phyloP scores from a whole-genome alignment of 2,113 vertebrate species.

The Promerops cafer region DNA sequence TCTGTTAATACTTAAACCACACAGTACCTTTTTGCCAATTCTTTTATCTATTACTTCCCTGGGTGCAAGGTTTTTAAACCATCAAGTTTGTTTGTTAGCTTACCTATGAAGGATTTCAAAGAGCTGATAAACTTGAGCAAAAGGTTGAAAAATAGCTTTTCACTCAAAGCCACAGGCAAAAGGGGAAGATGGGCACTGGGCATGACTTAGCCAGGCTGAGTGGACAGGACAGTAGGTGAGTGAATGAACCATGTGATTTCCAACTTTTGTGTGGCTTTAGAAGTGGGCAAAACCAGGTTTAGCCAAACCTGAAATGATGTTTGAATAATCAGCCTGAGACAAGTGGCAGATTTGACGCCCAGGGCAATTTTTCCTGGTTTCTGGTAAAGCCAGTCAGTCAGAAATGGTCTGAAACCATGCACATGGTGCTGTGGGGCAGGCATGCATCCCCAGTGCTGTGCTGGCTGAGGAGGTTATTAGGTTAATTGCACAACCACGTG shows the following conservation, averaged over 20 bases:
- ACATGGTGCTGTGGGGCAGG: background rate
- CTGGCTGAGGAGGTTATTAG: background rate
- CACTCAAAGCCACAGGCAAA: background rate
- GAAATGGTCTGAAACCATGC: accelerated
- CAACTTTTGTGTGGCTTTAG: background rate
- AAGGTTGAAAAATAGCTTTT: background rate
- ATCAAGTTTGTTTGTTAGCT: background rate
- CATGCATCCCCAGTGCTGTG: accelerated
- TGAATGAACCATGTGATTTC: accelerated
- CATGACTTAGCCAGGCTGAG: background rate
- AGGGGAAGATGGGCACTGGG: background rate
- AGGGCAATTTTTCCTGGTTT: accelerated
- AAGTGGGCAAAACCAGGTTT: background rate
- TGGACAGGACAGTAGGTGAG: background rate
- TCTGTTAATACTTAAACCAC: background rate
- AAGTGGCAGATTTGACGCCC: background rate
- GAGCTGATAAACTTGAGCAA: background rate
- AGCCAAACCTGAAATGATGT: background rate
- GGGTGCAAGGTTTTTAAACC: background rate
- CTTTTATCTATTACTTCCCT: background rate
- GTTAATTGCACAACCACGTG: background rate
- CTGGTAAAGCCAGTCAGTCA: background rate
- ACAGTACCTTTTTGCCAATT: background rate
- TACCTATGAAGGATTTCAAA: background rate
- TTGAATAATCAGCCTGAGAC: background rate